phyloP scores from a whole-genome alignment of 2,888 invertebrate species.

The Automeris io region DNA sequence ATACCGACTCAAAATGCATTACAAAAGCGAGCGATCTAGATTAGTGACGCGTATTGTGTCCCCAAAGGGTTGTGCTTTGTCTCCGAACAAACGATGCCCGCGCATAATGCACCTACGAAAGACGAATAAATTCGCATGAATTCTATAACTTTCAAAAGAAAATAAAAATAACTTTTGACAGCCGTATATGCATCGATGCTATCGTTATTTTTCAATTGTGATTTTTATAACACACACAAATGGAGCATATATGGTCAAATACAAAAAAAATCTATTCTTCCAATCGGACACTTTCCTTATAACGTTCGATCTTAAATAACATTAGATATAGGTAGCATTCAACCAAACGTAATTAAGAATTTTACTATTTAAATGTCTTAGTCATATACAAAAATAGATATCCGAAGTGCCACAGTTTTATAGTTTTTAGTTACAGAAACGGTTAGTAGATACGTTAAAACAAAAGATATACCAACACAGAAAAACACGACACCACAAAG shows the following conservation, averaged over 20 bases:
- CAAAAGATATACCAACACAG: no score
- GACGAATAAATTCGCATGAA: constrained; percentile 64
- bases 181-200: constrained; percentile 59
- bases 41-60: constrained; percentile 75
- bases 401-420: no score
- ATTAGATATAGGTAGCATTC: no score
- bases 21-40: constrained; percentile 74
- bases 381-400: no score
- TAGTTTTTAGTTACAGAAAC: no score
- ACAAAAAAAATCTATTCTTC: not conserved
- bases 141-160: constrained; percentile 75
- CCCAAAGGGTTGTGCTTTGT: constrained; percentile 71
- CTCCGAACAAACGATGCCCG: constrained; percentile 45
- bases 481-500: no score
- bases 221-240: constrained; percentile 49
- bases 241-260: constrained; percentile 25
- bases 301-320: no score
- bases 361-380: no score
- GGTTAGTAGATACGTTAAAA: no score
- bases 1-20: constrained; percentile 39
- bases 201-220: constrained; percentile 65
- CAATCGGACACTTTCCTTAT: no score
- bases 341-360: no score
- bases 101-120: constrained; percentile 54
- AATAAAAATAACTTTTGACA: constrained; percentile 77